These are phyloP conservation scores for Smutsia temminckii DNA, from an alignment of 2,797 vertebrate genomes.

Conservation along the genomic window DNA sequence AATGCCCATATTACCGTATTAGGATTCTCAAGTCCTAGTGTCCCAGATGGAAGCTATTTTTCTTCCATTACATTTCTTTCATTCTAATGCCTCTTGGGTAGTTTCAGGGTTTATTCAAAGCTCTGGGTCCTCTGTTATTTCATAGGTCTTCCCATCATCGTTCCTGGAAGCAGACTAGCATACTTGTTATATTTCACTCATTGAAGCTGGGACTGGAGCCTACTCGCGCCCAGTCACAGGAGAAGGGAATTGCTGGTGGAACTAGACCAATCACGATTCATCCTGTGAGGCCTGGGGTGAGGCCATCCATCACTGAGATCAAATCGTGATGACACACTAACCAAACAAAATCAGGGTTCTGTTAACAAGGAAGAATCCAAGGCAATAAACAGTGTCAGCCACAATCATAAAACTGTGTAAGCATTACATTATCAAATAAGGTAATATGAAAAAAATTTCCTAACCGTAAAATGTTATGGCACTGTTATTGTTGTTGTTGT, in stretches of 20 bases:
- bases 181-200: not conserved
- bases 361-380: not conserved
- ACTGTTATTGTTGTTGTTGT: not conserved
- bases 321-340: not conserved
- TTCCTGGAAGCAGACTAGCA: not conserved
- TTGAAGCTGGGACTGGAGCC: not conserved
- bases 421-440: not conserved
- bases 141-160: not conserved
- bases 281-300: not conserved
- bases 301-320: not conserved
- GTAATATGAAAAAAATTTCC: not conserved
- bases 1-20: not conserved
- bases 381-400: not conserved
- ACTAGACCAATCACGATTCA: not conserved
- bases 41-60: not conserved
- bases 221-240: not conserved
- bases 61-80: not conserved
- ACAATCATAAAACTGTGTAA: not conserved
- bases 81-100: not conserved
- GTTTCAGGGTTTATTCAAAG: not conserved
- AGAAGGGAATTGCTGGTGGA: not conserved
- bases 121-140: not conserved
- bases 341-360: not conserved
- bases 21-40: not conserved
- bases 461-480: not conserved